phyloP scores from a whole-genome alignment of 1,140 invertebrate genomes.

The Drosophila albomicans region DNA sequence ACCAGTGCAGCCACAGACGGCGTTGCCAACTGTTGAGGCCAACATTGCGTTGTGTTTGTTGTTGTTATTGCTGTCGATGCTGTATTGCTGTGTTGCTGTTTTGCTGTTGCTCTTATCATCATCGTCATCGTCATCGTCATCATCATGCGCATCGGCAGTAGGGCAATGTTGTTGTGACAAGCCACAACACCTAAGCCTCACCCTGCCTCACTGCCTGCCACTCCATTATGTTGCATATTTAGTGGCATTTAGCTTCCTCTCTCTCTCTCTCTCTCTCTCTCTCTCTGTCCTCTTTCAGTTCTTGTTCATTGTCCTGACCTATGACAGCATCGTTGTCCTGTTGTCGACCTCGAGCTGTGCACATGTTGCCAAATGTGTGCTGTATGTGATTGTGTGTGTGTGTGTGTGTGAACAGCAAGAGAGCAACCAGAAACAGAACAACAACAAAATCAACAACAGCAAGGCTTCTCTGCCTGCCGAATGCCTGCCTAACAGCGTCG shows the following conservation, averaged over 20 bases:
- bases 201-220: not conserved
- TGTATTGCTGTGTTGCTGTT: no score
- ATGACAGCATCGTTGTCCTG: conserved; percentile 44
- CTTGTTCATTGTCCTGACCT: conserved; percentile 43
- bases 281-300: not conserved
- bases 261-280: conserved; percentile 1
- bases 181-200: conserved; percentile 47
- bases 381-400: conserved; percentile 13
- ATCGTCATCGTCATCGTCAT: conserved; percentile 28
- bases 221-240: conserved; percentile 74
- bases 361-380: conserved; percentile 70
- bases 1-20: conserved; percentile 33
- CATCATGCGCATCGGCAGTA: conserved; percentile 14
- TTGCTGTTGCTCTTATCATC: conserved; percentile 49
- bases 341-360: conserved; percentile 42
- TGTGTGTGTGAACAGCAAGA: conserved; percentile 42
- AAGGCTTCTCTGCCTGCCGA: conserved; percentile 15
- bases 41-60: conserved; percentile 21
- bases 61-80: conserved; percentile 18
- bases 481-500: not conserved
- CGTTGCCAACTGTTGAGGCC: conserved; percentile 67
- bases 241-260: conserved; percentile 67
- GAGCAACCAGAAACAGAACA: conserved; percentile 15
- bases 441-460: not conserved
- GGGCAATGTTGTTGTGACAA: conserved; percentile 71